phyloP scores from a whole-genome alignment of 2,797 vertebrate genomes.

The Nannoperca australis region DNA sequence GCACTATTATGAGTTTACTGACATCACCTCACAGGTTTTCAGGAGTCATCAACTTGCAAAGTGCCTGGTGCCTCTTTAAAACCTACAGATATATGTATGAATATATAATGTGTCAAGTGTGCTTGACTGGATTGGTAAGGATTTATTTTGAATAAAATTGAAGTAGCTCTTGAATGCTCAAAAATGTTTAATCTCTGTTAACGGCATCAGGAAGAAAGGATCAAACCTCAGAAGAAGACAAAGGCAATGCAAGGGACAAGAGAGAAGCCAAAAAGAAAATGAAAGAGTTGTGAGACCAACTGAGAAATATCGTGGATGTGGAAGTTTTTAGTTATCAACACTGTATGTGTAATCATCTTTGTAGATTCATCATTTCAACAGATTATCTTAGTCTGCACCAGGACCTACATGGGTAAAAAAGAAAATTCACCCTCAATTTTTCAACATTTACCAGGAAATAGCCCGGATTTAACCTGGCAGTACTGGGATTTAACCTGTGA shows the following conservation, averaged over 20 bases:
- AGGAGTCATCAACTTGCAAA: conserved; percentile 42
- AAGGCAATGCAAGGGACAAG: no score
- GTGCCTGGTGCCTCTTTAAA: conserved; percentile 25
- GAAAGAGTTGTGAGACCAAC: background rate
- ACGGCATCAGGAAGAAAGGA: background rate
- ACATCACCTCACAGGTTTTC: conserved; percentile 35
- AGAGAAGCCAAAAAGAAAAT: background rate
- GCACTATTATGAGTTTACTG: conserved; percentile 32
- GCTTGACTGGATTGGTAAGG: conserved; percentile 24
- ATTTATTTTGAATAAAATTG: conserved; percentile 16
- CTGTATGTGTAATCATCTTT: background rate
- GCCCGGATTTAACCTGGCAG: background rate
- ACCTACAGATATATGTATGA: conserved; percentile 25
- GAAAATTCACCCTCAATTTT: background rate
- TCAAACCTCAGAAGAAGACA: background rate
- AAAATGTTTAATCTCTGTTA: background rate
- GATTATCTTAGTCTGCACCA: background rate
- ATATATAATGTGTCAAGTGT: conserved; percentile 23
- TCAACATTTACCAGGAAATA: background rate
- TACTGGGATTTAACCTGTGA: background rate
- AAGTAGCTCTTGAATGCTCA: conserved; percentile 5
- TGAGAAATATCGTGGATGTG: background rate
- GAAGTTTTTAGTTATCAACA: background rate
- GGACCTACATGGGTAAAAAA: background rate
- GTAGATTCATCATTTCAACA: background rate